Evolutionary conservation across 2,113 vertebrate genomes (phyloP).

Genomic region (Myotis yumanensis): DNA sequence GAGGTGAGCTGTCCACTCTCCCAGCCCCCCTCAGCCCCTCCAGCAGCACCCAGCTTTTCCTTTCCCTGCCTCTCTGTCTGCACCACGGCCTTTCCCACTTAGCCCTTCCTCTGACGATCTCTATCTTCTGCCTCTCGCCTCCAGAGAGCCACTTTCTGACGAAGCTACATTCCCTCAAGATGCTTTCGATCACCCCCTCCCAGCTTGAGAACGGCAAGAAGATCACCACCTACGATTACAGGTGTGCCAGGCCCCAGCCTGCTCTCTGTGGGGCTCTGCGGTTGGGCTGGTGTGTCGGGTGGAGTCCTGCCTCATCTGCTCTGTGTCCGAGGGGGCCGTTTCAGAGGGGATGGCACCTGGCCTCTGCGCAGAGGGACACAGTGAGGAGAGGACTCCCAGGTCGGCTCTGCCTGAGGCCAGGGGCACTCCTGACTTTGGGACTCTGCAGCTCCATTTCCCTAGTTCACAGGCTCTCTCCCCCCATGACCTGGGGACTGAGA

Average conservation of each 20-base stretch:
- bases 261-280: neutral
- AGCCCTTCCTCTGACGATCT: neutral
- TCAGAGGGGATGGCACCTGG: neutral
- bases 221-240: slow-evolving; percentile 91
- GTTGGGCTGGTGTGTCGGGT: neutral
- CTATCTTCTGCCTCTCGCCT: neutral
- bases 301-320: neutral
- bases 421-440: neutral
- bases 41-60: neutral
- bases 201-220: slow-evolving; percentile 89
- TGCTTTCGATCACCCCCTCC: slow-evolving; percentile 91
- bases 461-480: neutral
- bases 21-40: no score
- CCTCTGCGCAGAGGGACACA: neutral
- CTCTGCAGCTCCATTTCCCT: neutral
- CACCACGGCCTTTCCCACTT: neutral
- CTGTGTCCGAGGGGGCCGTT: neutral
- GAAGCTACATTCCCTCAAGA: slow-evolving; percentile 86
- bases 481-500: neutral
- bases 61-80: no score
- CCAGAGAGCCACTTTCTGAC: slow-evolving; percentile 89
- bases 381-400: neutral
- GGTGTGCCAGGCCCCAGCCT: slow-evolving; percentile 72
- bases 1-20: slow-evolving; percentile 81
- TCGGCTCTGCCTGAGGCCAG: neutral